Conservation (phyloP, 2,113 vertebrate genomes). For the Melanerpes formicivorus region DNA sequence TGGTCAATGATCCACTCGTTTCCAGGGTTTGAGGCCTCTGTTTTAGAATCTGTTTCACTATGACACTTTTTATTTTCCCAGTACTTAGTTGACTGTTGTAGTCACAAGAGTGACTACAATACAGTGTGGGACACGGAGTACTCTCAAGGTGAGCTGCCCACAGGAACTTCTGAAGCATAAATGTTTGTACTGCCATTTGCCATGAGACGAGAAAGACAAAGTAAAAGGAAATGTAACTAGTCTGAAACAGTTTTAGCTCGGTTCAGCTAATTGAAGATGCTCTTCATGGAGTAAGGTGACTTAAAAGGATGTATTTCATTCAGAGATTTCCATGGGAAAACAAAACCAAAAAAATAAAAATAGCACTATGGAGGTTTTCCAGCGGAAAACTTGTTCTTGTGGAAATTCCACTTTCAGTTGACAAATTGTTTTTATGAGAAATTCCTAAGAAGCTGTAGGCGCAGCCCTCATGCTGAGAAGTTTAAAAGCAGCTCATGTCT, state of each 20-base stretch:
- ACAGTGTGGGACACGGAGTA: not conserved
- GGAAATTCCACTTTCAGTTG: constrained; percentile 58
- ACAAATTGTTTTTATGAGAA: constrained; percentile 63
- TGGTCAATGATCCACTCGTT: not conserved
- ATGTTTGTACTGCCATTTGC: not conserved
- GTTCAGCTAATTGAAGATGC: not conserved
- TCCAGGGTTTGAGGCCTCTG: not conserved
- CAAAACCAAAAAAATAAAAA: constrained; percentile 3
- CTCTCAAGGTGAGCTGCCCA: not conserved
- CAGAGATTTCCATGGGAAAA: constrained; percentile 53
- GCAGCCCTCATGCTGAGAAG: constrained; percentile 43
- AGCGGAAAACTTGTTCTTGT: constrained; percentile 61
- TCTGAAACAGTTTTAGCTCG: not conserved
- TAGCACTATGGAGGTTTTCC: constrained; percentile 51
- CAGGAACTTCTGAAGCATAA: not conserved
- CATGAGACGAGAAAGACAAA: not conserved
- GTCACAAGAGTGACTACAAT: not conserved
- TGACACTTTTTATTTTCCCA: not conserved
- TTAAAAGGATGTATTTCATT: constrained; percentile 45
- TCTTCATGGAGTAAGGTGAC: not conserved
- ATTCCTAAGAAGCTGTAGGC: constrained; percentile 60
- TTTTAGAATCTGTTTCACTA: not conserved
- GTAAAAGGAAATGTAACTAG: not conserved
- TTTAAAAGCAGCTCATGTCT: constrained; percentile 43
- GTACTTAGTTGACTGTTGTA: not conserved